Conservation (phyloP, 1,140 invertebrate species). For the Zeugodacus cucurbitae region DNA sequence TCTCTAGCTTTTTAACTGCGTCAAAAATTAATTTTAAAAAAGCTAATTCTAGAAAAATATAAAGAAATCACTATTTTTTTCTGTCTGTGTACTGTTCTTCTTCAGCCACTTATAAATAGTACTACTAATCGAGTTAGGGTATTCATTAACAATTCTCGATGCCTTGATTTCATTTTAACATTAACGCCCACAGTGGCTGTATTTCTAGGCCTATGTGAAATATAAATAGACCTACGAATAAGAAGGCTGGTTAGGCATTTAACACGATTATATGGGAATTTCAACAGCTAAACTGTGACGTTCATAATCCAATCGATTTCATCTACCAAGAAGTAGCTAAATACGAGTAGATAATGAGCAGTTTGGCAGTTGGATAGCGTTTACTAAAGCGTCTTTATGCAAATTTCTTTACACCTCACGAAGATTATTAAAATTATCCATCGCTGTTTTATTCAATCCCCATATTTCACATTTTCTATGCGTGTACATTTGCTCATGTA, state of each 20-base stretch:
- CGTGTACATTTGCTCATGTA: background rate
- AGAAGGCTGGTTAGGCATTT: background rate
- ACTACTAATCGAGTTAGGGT: background rate
- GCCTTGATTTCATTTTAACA: background rate
- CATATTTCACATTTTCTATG: background rate
- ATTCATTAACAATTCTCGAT: background rate
- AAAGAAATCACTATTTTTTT: no score
- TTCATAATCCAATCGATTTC: background rate
- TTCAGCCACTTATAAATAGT: no score
- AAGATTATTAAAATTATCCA: background rate
- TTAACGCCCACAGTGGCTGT: background rate
- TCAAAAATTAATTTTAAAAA: no score
- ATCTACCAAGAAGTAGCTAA: background rate
- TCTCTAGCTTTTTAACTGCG: no score
- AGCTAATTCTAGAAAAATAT: no score
- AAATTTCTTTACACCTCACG: slow-evolving; percentile 3
- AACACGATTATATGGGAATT: background rate
- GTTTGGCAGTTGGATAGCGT: background rate
- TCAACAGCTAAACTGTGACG: background rate
- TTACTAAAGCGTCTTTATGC: background rate
- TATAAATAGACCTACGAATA: background rate
- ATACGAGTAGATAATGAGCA: background rate
- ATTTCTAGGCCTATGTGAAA: background rate
- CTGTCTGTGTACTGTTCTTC: no score
- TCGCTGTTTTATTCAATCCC: background rate